These are phyloP conservation scores for Pampusana beccarii DNA, from an alignment of 2,113 vertebrate species.

Conservation along the genomic window DNA sequence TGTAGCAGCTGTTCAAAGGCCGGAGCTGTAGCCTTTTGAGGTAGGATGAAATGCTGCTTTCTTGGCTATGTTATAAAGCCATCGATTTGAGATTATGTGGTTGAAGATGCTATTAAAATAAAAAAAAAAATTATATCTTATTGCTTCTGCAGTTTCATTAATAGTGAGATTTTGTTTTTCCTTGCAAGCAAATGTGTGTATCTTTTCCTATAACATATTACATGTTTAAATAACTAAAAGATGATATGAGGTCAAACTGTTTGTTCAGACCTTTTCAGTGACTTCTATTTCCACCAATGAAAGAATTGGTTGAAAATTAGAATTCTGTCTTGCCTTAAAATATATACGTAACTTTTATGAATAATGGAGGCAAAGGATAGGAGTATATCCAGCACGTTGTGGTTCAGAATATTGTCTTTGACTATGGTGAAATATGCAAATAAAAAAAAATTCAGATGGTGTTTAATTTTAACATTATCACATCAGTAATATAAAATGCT, in stretches of 20 bases:
- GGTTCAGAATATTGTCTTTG: not conserved
- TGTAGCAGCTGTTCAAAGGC: not conserved
- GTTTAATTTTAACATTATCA: not conserved
- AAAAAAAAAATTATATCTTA: not conserved
- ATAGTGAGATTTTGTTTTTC: not conserved
- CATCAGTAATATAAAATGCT: not conserved
- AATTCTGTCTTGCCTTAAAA: not conserved
- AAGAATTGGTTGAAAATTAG: not conserved
- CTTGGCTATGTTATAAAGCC: not conserved
- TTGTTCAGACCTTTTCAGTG: not conserved
- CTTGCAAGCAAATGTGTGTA: not conserved
- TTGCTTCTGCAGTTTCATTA: not conserved
- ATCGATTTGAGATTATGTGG: not conserved
- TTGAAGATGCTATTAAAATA: not conserved
- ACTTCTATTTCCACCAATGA: not conserved
- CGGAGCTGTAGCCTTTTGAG: not conserved
- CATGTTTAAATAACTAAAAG: not conserved
- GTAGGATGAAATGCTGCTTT: not conserved
- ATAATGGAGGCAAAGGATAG: not conserved
- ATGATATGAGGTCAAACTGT: not conserved
- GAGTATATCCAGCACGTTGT: not conserved
- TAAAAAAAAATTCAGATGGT: not conserved
- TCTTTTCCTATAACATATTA: not conserved
- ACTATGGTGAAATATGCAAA: not conserved
- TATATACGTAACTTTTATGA: rapidly evolving